These are phyloP conservation scores for Hyphantria cunea DNA, from an alignment of 1,140 invertebrate species.

Conservation along the genomic window DNA sequence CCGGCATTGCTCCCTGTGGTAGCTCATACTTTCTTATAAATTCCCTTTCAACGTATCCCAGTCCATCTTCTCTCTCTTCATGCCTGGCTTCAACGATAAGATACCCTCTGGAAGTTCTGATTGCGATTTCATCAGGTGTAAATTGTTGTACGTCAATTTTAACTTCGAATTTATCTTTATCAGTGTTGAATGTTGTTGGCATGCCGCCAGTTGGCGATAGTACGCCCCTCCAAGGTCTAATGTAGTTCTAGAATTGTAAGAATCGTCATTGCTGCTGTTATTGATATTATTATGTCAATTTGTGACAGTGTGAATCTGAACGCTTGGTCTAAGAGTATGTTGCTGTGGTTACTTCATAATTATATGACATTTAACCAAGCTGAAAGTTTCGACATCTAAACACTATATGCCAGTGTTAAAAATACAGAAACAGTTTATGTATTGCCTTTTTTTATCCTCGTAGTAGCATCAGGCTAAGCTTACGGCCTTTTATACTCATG, in stretches of 20 bases:
- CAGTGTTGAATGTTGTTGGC: conserved; percentile 76
- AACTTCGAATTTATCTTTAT: conserved; percentile 65
- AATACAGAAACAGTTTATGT: too few relatives aligned
- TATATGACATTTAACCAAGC: too few relatives aligned
- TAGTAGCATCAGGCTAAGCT: too few relatives aligned
- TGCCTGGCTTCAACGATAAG: conserved; percentile 87
- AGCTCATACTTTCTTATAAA: conserved; percentile 87
- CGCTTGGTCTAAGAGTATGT: conserved; percentile 51
- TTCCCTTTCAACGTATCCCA: conserved; percentile 84
- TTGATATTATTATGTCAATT: conserved; percentile 69
- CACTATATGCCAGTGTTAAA: too few relatives aligned
- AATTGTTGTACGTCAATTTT: conserved; percentile 69
- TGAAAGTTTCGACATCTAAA: too few relatives aligned
- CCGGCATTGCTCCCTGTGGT: conserved; percentile 85
- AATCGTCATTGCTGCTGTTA: conserved; percentile 48
- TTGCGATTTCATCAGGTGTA: conserved; percentile 88
- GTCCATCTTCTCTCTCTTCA: conserved; percentile 85
- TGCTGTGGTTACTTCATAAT: too few relatives aligned
- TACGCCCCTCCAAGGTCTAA: conserved; percentile 83
- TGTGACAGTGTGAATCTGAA: conserved; percentile 57
- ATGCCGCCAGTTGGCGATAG: conserved; percentile 84
- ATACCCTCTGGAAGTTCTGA: conserved; percentile 87
- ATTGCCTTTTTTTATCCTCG: too few relatives aligned
- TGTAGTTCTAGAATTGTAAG: conserved; percentile 75
- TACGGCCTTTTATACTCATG: too few relatives aligned